These are phyloP conservation scores for Cercopithecus petaurista DNA, from an alignment of 2,797 vertebrate species.

Conservation along the genomic window DNA sequence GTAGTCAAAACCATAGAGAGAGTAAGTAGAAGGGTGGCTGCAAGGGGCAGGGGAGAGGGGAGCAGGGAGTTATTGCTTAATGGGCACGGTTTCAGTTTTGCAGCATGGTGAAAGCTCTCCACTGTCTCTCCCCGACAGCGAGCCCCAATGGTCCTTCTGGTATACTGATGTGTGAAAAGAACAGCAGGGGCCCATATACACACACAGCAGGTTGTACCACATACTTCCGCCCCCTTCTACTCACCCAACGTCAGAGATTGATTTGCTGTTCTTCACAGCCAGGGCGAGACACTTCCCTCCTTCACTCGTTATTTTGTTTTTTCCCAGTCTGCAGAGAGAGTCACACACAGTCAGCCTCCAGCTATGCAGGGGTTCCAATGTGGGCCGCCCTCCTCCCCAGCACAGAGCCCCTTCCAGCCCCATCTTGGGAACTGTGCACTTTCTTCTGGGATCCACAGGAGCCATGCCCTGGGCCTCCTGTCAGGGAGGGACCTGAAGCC, in stretches of 20 bases:
- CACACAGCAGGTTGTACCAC: not conserved
- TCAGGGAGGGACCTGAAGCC: not conserved
- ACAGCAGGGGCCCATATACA: fast-evolving
- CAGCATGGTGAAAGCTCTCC: not conserved
- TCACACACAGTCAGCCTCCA: not conserved
- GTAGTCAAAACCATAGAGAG: not conserved
- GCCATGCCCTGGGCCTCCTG: not conserved
- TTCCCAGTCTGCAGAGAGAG: constrained; percentile 89
- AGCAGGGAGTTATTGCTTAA: not conserved
- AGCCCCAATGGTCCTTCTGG: fast-evolving
- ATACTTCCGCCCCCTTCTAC: not conserved
- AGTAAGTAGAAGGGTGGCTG: not conserved
- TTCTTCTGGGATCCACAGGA: not conserved
- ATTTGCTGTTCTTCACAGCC: constrained; percentile 92
- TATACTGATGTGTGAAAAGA: not conserved
- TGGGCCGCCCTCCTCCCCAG: not conserved
- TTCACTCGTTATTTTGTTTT: constrained; percentile 91
- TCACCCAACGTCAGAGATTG: constrained; percentile 94
- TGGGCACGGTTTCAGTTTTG: not conserved
- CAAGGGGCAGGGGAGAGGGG: not conserved
- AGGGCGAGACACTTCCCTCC: constrained; percentile 91
- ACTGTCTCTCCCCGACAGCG: not conserved
- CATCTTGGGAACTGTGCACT: not conserved
- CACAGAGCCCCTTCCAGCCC: not conserved
- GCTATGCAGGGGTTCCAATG: not conserved